Evolutionary conservation across 1,140 invertebrate species (phyloP), one percentile per base, ranked within the genome.

Genomic region (Nomia melanderi): DNA sequence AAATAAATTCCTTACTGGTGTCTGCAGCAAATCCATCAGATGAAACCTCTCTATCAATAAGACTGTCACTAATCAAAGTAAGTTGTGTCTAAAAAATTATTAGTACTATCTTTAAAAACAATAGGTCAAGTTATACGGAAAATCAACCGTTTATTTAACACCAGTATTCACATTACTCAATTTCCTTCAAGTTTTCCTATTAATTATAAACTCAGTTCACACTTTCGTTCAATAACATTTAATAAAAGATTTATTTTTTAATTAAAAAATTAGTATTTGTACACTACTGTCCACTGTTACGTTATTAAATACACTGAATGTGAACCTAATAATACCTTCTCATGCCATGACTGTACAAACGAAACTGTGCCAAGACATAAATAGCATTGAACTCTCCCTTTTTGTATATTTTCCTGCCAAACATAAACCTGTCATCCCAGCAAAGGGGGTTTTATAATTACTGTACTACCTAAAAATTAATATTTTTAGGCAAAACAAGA

Each of bases 21-120:
- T 94, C 94, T 41, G 93, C 93, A 72, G 93, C 94, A 29, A 95
- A 95, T 91, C 94, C 95, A 27, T 94, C 95, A 11, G 95, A 96
- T 87, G 93, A 94, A 75, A 94, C 94, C 11, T 94, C 93, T n/a
- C 91, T 95, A 72, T 92, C 93, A 33, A 93, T 95, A 25, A 91
- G 94, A 74, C 89, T 94, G 53, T 94, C 93, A 59, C 92, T 94
- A 78, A 94, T 96, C 53, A 95, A 95, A 93, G 96, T 96, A 86
- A 87, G 87, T 88, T 44, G 11, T 2, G 27, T 54, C 41, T 41
- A 31, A 25, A n/a, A 47, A 47, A 8, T 41, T 29, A 36, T 36
- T 29, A 17, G 11, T 20, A n/a, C 62, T 11, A 1, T 39, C 2
- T 25, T 33, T 17, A 14, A 20, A 62, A 41, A 39, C 4, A 11